Percentiles rank a stretch among this genome's conserved stretches.
Conservation (phyloP, 2,888 invertebrate genomes). For the Meghimatium bilineatum region DNA sequence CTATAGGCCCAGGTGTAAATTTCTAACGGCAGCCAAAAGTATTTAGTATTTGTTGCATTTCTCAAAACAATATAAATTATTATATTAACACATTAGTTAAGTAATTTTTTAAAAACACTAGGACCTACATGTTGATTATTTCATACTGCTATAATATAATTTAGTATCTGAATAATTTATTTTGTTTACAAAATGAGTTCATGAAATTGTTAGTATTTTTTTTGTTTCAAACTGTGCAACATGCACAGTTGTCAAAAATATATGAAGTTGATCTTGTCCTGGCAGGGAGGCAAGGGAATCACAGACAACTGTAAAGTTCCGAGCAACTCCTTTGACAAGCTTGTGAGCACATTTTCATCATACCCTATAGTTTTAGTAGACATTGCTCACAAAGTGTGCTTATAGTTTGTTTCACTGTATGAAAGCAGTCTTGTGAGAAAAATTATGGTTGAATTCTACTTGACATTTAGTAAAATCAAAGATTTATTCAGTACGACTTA, state of each 20-base stretch:
- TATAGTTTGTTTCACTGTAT: neutral
- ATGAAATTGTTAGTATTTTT: neutral
- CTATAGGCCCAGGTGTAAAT: too few species aligned
- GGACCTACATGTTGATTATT: neutral
- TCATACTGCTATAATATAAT: neutral
- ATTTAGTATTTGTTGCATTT: too few species aligned
- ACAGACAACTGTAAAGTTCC: neutral
- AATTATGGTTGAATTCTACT: neutral
- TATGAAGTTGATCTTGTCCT: neutral
- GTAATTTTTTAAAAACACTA: too few species aligned
- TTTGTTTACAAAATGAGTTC: neutral
- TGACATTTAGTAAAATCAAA: neutral
- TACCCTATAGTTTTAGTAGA: neutral
- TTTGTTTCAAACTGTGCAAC: neutral
- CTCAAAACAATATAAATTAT: too few species aligned
- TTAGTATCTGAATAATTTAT: neutral
- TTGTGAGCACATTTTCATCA: neutral
- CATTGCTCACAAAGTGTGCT: neutral
- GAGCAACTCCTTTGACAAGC: neutral
- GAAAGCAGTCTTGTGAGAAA: neutral
- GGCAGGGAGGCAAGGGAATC: constrained; percentile 14
- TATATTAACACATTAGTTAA: too few species aligned
- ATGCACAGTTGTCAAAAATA: neutral
- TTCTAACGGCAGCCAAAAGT: too few species aligned
- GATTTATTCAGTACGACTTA: neutral